phyloP scores from a whole-genome alignment of 2,113 vertebrate species.

The Sapayoa aenigma region DNA sequence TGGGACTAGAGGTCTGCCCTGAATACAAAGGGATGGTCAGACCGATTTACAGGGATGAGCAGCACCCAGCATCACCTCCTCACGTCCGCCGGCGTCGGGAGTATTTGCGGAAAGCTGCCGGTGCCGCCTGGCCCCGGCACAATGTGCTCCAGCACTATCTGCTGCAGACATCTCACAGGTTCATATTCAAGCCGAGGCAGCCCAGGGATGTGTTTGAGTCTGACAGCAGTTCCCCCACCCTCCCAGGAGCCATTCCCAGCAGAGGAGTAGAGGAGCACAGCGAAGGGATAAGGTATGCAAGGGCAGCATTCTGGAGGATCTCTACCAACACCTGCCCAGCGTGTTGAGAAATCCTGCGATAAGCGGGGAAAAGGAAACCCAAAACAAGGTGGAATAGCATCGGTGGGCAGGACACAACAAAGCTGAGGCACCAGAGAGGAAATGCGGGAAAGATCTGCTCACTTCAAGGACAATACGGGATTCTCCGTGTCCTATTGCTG shows the following conservation, averaged over 20 bases:
- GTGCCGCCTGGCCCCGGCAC: background rate
- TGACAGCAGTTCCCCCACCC: background rate
- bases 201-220: background rate
- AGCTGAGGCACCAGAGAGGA: background rate
- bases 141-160: constrained; percentile 17
- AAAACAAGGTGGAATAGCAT: background rate
- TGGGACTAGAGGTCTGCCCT: background rate
- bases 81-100: background rate
- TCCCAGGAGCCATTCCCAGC: background rate
- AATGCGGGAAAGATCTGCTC: rapidly evolving
- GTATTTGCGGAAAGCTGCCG: rapidly evolving
- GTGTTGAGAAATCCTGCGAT: background rate
- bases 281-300: rapidly evolving
- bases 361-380: background rate
- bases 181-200: background rate
- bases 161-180: constrained; percentile 32
- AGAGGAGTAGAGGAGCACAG: rapidly evolving
- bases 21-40: background rate
- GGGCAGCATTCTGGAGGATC: background rate
- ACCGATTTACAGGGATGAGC: background rate
- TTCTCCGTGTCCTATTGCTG: background rate
- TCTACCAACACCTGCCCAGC: rapidly evolving
- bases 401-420: background rate
- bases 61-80: background rate
- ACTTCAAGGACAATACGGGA: background rate